Evolutionary conservation across 2,888 invertebrate species (phyloP), one percentile per base, ranked within the genome.

Genomic region (Drosophila eohydei): DNA sequence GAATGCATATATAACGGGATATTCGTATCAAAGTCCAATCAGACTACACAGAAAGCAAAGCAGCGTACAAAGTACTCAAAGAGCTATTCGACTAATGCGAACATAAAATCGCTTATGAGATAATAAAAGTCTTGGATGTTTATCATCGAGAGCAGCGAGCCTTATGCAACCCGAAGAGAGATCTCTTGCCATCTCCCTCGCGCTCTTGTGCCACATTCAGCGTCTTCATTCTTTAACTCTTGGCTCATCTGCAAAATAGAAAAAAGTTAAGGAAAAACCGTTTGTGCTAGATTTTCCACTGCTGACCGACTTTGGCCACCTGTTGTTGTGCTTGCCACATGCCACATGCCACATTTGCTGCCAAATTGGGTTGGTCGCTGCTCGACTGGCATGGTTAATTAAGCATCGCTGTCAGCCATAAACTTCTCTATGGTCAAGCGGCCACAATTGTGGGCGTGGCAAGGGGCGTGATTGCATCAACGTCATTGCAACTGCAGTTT

Each of bases 211-310:
- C 51, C 21, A 52, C 14, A 54, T 56, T 8, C 16, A 4, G 28
- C 36, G 26, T 34, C 16, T 34, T 59, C 54, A 51, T 21, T 44
- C 38, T 36, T 14, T 3, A 16, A 2, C 4, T 4, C 34, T 44
- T 26, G 44, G 30, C 21, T 38, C 50, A 73, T 57, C 52, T 55
- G 50, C 54, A 50, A 30, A 54, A 43, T 8, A 5, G 21, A 43
- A 38, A 40, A 14, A 21, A 5, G n/a, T 16, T 4, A 6, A 56
- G 32, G 32, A 44, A 43, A 56, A 54, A 38, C 60, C 21, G 64
- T 76, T 63, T 79, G 75, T 79, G 70, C 65, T 64, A 79, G 61
- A 79, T 74, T 36, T 48, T 30, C 32, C 4, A n/a, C 30, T 50
- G 32, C 48, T 62, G 77, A 62, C 76, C 78, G 66, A 78, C 44